Conservation (phyloP, 1,140 invertebrate genomes). For the Camponotus vicinus region DNA sequence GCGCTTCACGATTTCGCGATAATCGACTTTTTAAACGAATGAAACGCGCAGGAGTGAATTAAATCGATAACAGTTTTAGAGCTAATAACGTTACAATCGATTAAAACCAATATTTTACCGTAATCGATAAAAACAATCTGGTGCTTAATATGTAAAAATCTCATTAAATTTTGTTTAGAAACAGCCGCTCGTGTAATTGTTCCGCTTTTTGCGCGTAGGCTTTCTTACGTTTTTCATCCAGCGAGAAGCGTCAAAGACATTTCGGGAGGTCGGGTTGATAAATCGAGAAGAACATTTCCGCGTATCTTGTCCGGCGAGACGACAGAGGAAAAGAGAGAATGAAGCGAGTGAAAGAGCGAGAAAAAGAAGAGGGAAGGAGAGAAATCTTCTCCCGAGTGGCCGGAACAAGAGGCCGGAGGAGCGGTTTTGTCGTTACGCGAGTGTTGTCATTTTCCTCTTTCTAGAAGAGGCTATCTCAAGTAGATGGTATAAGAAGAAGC, state of each 20-base stretch:
- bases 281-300: slow-evolving; percentile 62
- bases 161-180: slow-evolving; percentile 31
- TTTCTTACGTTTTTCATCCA: slow-evolving; percentile 36
- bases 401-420: slow-evolving; percentile 36
- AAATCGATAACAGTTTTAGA: neutral
- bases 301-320: neutral
- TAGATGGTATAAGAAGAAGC: slow-evolving; percentile 44
- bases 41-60: neutral
- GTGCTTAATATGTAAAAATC: neutral
- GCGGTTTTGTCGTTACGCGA: slow-evolving; percentile 60
- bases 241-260: slow-evolving; percentile 46
- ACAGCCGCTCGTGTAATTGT: neutral
- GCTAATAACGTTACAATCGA: slow-evolving; percentile 4
- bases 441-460: slow-evolving; percentile 64
- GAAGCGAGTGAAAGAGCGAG: slow-evolving; percentile 25
- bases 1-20: slow-evolving; percentile 14
- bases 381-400: slow-evolving; percentile 44
- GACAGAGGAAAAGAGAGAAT: neutral
- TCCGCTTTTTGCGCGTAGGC: slow-evolving; percentile 20
- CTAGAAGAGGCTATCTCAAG: slow-evolving; percentile 30
- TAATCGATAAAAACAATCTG: neutral
- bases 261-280: slow-evolving; percentile 53
- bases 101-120: neutral
- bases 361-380: neutral
- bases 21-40: slow-evolving; percentile 17